Conservation (phyloP, 2,888 invertebrate genomes). For the Microdon myrmicae region DNA sequence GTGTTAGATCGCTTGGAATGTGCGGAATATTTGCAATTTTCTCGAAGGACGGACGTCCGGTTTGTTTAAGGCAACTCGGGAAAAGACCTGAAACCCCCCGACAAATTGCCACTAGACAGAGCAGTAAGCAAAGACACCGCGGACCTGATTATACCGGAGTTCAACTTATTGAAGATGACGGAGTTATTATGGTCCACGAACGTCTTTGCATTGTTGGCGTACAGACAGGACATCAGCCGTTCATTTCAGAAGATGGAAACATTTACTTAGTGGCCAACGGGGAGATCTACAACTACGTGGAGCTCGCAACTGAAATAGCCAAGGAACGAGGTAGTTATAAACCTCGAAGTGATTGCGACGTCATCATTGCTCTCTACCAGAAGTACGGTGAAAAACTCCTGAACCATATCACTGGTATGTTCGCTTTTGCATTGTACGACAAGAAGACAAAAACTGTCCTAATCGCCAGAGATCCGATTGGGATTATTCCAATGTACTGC, state of each 20-base stretch:
- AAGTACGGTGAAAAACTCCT: constrained; percentile 60
- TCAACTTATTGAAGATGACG: constrained; percentile 57
- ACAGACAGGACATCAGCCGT: constrained; percentile 62
- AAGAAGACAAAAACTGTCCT: constrained; percentile 59
- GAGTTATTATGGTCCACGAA: constrained; percentile 63
- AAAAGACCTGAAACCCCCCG: constrained; percentile 58
- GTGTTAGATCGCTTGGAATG: too few species aligned
- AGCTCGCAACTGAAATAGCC: constrained; percentile 61
- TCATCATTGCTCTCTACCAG: constrained; percentile 64
- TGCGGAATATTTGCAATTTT: constrained; percentile 66
- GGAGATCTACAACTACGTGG: constrained; percentile 65
- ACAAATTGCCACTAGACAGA: constrained; percentile 64
- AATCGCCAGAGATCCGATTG: constrained; percentile 65
- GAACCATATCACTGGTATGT: constrained; percentile 65
- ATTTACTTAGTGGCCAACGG: constrained; percentile 64
- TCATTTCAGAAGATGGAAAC: constrained; percentile 59
- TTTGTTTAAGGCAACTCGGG: constrained; percentile 55
- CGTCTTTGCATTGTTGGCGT: constrained; percentile 63
- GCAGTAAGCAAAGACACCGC: constrained; percentile 63
- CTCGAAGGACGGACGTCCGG: constrained; percentile 59
- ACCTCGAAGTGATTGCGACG: constrained; percentile 65
- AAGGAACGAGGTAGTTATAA: constrained; percentile 59
- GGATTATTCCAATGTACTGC: constrained; percentile 66
- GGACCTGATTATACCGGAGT: constrained; percentile 65
- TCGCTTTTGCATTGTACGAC: constrained; percentile 64